Percentiles rank a stretch among this genome's conserved stretches.
Conservation (phyloP, 2,113 vertebrate species). For the Labeo catla region DNA sequence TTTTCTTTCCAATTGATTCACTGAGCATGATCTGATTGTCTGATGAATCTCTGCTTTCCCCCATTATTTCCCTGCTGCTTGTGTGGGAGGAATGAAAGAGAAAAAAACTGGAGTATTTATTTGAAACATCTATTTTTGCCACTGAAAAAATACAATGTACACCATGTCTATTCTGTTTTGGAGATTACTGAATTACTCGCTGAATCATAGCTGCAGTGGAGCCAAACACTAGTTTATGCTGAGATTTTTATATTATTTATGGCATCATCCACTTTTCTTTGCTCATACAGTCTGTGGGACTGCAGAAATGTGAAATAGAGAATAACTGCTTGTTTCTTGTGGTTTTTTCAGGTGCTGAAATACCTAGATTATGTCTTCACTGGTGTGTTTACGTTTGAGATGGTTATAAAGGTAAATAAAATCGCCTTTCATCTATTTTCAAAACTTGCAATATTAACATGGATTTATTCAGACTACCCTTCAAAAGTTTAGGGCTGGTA, state of each 20-base stretch:
- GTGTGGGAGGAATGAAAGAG: not conserved
- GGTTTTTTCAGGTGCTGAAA: conserved; percentile 85
- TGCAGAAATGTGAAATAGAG: not conserved
- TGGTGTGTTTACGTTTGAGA: conserved; percentile 98
- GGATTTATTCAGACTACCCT: not conserved
- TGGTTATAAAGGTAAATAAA: conserved; percentile 96
- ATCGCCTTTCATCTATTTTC: not conserved
- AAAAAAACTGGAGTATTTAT: not conserved
- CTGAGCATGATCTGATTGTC: conserved; percentile 36
- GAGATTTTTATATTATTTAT: not conserved
- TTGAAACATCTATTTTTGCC: not conserved
- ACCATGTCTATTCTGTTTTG: not conserved
- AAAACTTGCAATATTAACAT: not conserved
- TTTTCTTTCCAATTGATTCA: conserved; percentile 45
- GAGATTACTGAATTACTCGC: not conserved
- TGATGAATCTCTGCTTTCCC: conserved; percentile 14
- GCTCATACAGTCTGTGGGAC: not conserved
- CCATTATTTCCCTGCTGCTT: not conserved
- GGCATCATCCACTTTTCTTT: not conserved
- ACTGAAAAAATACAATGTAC: not conserved
- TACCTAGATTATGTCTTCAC: conserved; percentile 99
- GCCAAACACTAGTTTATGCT: not conserved
- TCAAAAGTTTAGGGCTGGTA: not conserved
- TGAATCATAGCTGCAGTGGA: not conserved
- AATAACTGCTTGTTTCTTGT: not conserved